Percentiles rank a stretch among this genome's conserved stretches.
Conservation (phyloP, 2,797 vertebrate genomes). For the Peromyscus eremicus region DNA sequence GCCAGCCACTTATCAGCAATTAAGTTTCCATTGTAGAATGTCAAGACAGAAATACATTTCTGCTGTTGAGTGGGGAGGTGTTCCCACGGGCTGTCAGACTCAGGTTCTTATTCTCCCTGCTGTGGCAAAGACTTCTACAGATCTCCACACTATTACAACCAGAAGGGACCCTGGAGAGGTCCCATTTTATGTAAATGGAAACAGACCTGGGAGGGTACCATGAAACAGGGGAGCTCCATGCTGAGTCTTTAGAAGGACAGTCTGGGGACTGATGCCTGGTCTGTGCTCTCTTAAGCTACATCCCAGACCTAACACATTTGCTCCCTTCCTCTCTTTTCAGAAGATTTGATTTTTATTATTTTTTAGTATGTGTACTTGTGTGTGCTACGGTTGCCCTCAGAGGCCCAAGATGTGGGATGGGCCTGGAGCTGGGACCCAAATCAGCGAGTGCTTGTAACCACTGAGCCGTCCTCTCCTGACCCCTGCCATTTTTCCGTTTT, state of each 20-base stretch:
- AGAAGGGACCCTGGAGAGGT: not conserved
- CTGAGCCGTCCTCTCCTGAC: not conserved
- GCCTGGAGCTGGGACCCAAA: not conserved
- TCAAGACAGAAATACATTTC: slow-evolving; percentile 73
- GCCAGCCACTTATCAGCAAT: slow-evolving; percentile 72
- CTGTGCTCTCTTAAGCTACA: not conserved
- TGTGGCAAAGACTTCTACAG: not conserved
- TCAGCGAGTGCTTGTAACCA: not conserved
- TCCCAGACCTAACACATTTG: not conserved
- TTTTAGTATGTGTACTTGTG: not conserved
- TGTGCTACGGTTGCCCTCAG: not conserved
- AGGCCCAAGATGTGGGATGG: not conserved
- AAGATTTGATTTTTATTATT: not conserved
- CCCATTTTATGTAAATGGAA: not conserved
- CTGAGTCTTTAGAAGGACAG: not conserved
- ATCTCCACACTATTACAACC: not conserved
- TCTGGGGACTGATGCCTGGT: not conserved
- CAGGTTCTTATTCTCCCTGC: not conserved
- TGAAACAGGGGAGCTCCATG: not conserved
- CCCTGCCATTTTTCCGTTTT: not conserved
- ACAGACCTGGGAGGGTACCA: not conserved
- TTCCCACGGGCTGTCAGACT: slow-evolving; percentile 57
- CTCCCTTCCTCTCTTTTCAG: not conserved
- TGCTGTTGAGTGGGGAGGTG: slow-evolving; percentile 43
- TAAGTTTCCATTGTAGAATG: slow-evolving; percentile 68